Evolutionary conservation across 2,797 vertebrate species (phyloP).

Genomic region (Merluccius polli): DNA sequence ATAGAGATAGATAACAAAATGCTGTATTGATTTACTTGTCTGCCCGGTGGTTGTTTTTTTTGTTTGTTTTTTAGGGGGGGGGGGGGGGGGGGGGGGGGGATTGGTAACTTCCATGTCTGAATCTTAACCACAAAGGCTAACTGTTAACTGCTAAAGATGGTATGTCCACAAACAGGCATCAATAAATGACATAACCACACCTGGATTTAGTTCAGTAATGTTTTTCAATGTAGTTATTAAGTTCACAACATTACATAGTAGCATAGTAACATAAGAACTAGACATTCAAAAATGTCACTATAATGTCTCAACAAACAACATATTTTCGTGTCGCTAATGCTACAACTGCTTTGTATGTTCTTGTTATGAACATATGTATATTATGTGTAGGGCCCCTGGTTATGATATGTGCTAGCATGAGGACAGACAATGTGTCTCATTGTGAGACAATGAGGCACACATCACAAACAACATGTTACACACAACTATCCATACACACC

Average conservation of each 20-base stretch:
- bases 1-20: constrained; percentile 82
- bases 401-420: neutral
- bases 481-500: neutral
- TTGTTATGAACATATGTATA: neutral
- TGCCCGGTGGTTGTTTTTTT: constrained; percentile 56
- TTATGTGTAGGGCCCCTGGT: neutral
- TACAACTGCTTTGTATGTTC: neutral
- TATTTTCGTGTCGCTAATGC: neutral
- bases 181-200: neutral
- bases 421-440: neutral
- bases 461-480: neutral
- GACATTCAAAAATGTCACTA: neutral
- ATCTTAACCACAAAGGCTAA: constrained; percentile 58
- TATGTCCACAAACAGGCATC: neutral
- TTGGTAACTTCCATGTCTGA: constrained; percentile 61
- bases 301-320: neutral
- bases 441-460: no score
- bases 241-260: neutral
- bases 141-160: constrained; percentile 26
- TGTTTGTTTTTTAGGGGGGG: constrained; percentile 12
- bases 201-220: neutral
- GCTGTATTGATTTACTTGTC: constrained; percentile 77
- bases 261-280: neutral
- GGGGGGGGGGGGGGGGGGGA: constrained; percentile 28
- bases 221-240: neutral